Base-by-base conservation (phyloP, 2,888 invertebrate species). In the Apodemia hepburni region DNA sequence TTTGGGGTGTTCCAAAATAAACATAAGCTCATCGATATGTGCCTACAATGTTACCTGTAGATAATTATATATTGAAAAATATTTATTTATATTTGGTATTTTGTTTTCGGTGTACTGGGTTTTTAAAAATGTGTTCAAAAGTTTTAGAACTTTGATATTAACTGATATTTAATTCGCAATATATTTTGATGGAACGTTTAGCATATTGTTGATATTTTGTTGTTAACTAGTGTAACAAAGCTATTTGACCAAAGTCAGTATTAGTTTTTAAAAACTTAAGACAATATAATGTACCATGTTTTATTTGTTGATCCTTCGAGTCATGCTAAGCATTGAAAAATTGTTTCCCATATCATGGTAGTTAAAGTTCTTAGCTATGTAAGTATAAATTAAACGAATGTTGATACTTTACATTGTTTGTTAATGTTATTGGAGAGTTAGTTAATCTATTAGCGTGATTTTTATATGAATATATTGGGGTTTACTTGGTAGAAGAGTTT, bases 191-290 rank as follows among this genome's bases (percentile, higher is more conserved):
- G 78, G 79, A 81, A 80, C 83, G 80, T 81, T 86, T 85, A 87
- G 82, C 81, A 84, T 89, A 85, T 87, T 85, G 89, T 90, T 90
- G 84, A 88, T 89, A 84, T 86, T 82, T 71, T 71, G 72, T 75
- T 90, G 88, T 88, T 88, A 81, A 86, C 80, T 90, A 90, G 90
- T 89, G 84, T 90, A 86, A 89, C 89, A 86, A 88, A 89, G 91
- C 91, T 91, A 89, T 89, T 87, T 88, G 91, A 91, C 91, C 91
- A 91, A 91, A 91, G 91, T 91, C 91, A 91, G 91, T 91, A 91
- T 91, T 91, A 90, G 90, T 87, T 84, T 79, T 80, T 80, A 82
- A 84, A 84, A 66, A 68, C 68, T 68, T 66, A 76, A 75, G 76
- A 75, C 54, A 54, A 54, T 54, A 54, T 54, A 27, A 27, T 54